Conservation (phyloP, 1,140 invertebrate genomes). For the Tetramorium alpestre region DNA sequence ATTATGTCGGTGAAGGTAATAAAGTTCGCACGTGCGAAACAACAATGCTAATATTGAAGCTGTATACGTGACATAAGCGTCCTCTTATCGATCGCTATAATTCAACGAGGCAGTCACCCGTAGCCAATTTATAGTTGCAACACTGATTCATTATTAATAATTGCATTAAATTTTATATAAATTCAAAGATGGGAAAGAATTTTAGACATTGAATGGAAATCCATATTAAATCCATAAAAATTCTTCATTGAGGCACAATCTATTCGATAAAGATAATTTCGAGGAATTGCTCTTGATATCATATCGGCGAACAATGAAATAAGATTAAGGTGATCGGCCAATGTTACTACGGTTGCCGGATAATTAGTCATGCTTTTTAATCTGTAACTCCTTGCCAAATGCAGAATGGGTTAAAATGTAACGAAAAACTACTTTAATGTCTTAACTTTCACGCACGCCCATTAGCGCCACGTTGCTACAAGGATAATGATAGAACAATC, state of each 20-base stretch:
- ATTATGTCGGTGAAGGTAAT: slow-evolving; percentile 1
- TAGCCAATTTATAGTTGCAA: slow-evolving; percentile 17
- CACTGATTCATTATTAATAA: not conserved
- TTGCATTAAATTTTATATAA: slow-evolving; percentile 3
- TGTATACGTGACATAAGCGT: not conserved
- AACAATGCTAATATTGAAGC: not conserved
- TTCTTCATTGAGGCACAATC: not conserved
- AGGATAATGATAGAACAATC: slow-evolving; percentile 24
- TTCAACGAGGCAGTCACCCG: not conserved
- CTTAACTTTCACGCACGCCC: slow-evolving; percentile 53
- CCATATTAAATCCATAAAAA: not conserved
- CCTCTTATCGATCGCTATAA: slow-evolving; percentile 32
- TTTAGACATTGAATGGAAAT: not conserved
- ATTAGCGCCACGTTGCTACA: not conserved
- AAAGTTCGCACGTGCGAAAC: not conserved
- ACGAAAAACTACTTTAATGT: slow-evolving; percentile 61
- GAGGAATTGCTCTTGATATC: not conserved
- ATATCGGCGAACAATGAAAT: not conserved
- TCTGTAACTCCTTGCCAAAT: slow-evolving; percentile 21
- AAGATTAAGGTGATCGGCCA: not conserved
- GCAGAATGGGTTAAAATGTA: not conserved
- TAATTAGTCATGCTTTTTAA: slow-evolving; percentile 31
- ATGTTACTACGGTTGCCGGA: slow-evolving; percentile 6
- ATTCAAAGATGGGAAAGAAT: not conserved
- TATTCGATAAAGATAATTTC: not conserved